Evolutionary conservation across 2,888 invertebrate genomes (phyloP), one percentile per base, ranked within the genome.

Genomic region (Mystacides longicornis): DNA sequence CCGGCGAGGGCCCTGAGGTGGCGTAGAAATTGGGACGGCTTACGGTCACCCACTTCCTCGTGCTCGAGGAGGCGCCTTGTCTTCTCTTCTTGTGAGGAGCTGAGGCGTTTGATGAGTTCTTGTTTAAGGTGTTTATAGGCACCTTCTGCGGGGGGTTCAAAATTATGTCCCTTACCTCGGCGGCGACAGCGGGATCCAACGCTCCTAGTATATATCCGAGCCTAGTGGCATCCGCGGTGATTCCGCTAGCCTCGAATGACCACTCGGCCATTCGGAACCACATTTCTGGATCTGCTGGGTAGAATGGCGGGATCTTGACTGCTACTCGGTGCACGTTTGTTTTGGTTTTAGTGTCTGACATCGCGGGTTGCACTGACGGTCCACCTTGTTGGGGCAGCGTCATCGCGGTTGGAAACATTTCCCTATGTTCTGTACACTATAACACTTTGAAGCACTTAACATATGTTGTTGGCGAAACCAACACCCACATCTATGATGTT

Each of bases 11-110:
- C 20, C 0, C 46, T 53, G 0, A 66, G 52, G 16, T 64, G 62
- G 0, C 64, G 61, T 5, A 65, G 49, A 37, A 65, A 65, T 49
- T 66, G 64, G 1, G 64, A 64, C 5, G 65, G 64, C 42, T 57
- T 63, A n/a, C 63, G 46, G 52, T 63, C 60, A 1, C 57, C 31
- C 31, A 31, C 14, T 14, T 31, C 31, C 21, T 59, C 61, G 2
- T 31, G 27, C 23, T 63, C 62, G 1, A 64, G 55, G 2, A 63
- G 58, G 14, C 55, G 55, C 3, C 57, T 54, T 2, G 61, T 59
- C 14, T 58, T 57, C 22, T 60, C 49, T 5, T 59, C 59, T 43
- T 59, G 59, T 0, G 63, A 62, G 1, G 55, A 2, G 5, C 61
- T 55, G 3, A 63, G 54, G 2, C 63, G 56, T 1, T 51, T 49